These are phyloP conservation scores for Aphaenogaster ashmeadi DNA, from an alignment of 1,140 invertebrate genomes.

Conservation along the genomic window DNA sequence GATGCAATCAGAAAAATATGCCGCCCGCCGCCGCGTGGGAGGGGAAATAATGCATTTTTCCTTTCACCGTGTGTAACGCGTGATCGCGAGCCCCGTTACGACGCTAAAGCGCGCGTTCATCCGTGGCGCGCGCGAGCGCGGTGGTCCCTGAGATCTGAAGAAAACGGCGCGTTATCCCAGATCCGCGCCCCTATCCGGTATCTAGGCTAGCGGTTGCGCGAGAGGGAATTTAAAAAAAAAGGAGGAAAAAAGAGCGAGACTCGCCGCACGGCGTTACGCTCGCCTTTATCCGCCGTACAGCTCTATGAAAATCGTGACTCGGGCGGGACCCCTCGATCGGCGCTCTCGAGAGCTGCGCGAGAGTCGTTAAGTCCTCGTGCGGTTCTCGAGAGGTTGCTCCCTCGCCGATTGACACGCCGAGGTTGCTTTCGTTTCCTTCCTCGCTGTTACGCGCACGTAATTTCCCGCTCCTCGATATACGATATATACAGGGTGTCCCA, in stretches of 20 bases:
- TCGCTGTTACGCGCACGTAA: conserved; percentile 5
- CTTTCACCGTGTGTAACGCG: conserved; percentile 55
- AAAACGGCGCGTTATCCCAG: conserved; percentile 17
- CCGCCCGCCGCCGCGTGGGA: conserved; percentile 27
- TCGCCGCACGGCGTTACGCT: neutral
- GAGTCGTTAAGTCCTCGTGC: neutral
- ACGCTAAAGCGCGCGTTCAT: conserved; percentile 48
- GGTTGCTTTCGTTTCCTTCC: neutral
- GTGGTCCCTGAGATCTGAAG: conserved; percentile 7
- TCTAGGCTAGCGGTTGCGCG: conserved; percentile 27
- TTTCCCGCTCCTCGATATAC: neutral
- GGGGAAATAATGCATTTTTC: conserved; percentile 63
- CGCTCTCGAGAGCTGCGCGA: neutral
- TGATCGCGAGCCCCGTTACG: conserved; percentile 30
- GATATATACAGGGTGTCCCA: too few relatives aligned
- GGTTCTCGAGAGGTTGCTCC: neutral
- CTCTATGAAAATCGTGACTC: conserved; percentile 51
- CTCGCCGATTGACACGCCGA: too few relatives aligned
- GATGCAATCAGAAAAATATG: conserved; percentile 63
- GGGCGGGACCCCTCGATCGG: neutral
- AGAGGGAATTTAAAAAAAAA: conserved; percentile 11
- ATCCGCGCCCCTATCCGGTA: conserved; percentile 14
- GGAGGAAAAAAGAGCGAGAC: neutral
- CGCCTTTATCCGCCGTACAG: neutral
- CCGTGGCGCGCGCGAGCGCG: conserved; percentile 16